Percentiles rank a stretch among this genome's conserved stretches.
phyloP scores from a whole-genome alignment of 2,113 vertebrate genomes.

The Prionailurus viverrinus region DNA sequence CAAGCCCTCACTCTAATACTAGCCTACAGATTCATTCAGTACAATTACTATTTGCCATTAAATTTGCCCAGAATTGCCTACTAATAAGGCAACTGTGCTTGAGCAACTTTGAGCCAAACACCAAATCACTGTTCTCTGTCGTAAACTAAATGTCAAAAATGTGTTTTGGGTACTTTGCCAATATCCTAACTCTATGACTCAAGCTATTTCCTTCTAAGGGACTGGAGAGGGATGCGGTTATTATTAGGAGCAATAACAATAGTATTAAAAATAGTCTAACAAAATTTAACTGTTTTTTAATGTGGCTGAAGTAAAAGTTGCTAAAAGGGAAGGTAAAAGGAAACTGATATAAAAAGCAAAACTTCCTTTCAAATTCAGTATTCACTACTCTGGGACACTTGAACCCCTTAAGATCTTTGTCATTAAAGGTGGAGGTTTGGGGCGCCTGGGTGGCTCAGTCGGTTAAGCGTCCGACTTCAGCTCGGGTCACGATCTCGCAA shows the following conservation, averaged over 20 bases:
- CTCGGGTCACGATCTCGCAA: too few species aligned
- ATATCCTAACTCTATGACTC: neutral
- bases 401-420: neutral
- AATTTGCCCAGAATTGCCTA: neutral
- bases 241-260: slow-evolving; percentile 41
- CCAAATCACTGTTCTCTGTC: neutral
- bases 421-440: neutral
- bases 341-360: slow-evolving; percentile 34
- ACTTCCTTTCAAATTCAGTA: slow-evolving; percentile 25
- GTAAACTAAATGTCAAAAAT: slow-evolving; percentile 47
- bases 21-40: neutral
- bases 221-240: neutral
- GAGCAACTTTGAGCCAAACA: slow-evolving; percentile 39
- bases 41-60: neutral
- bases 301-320: slow-evolving; percentile 16
- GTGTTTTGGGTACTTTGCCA: neutral
- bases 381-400: slow-evolving; percentile 44
- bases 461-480: too few species aligned
- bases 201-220: slow-evolving; percentile 5
- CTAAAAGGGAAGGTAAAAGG: slow-evolving; percentile 17
- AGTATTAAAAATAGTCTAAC: neutral
- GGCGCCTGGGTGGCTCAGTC: too few species aligned
- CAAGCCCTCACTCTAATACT: neutral
- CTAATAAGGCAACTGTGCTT: neutral
- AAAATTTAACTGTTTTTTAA: slow-evolving; percentile 12